Base-by-base conservation (phyloP, 2,888 invertebrate species). In the Parnassius apollo region DNA sequence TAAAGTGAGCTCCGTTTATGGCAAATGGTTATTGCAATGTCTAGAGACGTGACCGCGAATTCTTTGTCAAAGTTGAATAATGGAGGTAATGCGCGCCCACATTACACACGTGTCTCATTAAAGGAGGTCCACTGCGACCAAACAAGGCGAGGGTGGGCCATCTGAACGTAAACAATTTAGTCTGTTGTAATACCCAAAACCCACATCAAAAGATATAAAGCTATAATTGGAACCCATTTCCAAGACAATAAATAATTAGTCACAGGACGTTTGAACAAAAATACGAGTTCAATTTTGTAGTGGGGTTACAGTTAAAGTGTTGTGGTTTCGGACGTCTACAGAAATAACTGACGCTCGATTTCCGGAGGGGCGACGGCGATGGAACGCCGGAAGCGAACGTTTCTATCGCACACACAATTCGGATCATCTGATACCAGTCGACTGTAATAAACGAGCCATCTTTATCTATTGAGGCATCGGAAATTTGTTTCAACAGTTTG, bases 61-160 rank as follows among this genome's bases (percentile, higher is more conserved):
- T 72, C 75, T 71, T 75, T 49, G 4, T 49, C 78, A 73, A 83
- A 80, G 83, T 74, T 71, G 69, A 69, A 67, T 75, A 74, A 75
- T 76, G 74, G 77, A 79, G 77, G 77, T 76, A 77, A 73, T 77
- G 67, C 67, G 73, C 87, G 85, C 90, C 89, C 86, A 90, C 89
- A 78, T 70, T 70, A 68, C 68, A 71, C 75, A 83, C 87, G 81
- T 86, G 86, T 68, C 80, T 85, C 74, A 81, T 83, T 83, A 81
- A 76, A 77, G 71, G 74, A 65, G 69, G 81, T 83, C 82, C 80
- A 81, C 78, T 78, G 66, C 66, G 64, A 70, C 86, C 88, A 77
- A 81, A 85, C 71, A 86, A 77, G 88, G 87, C 67, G 66, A 71
- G 66, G 69, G 67, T 60, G 60, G 48, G 48, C 46, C 55, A 57